Conservation (phyloP, 1,140 invertebrate species). For the Ceratina japonica region DNA sequence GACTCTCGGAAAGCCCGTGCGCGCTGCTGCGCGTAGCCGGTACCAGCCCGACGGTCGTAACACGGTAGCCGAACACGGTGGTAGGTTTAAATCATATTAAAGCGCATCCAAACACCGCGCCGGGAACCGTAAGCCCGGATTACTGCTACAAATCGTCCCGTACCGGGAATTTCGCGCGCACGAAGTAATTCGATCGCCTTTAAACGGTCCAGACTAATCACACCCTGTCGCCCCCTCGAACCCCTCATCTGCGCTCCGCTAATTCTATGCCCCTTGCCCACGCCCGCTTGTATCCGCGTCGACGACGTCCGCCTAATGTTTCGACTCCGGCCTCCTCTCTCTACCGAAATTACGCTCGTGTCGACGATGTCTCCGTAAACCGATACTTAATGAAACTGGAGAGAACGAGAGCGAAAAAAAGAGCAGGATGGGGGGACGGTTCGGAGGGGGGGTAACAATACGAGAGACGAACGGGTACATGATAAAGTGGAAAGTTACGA, state of each 20-base stretch:
- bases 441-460: background rate
- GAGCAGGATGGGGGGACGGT: too few relatives aligned
- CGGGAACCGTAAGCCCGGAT: constrained; percentile 56
- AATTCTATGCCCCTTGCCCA: background rate
- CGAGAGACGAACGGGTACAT: constrained; percentile 31
- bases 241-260: background rate
- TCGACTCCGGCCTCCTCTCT: too few relatives aligned
- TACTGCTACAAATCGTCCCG: constrained; percentile 51
- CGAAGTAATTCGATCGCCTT: constrained; percentile 53
- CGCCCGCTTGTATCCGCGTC: background rate
- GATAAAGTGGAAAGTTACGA: constrained; percentile 65
- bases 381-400: too few relatives aligned
- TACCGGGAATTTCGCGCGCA: constrained; percentile 45
- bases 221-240: background rate
- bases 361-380: too few relatives aligned
- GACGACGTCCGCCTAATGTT: too few relatives aligned
- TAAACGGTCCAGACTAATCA: constrained; percentile 30
- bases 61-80: constrained; percentile 59
- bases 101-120: constrained; percentile 55
- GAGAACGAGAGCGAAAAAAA: too few relatives aligned
- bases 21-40: constrained; percentile 6
- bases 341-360: too few relatives aligned
- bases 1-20: constrained; percentile 43
- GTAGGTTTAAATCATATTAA: constrained; percentile 67
- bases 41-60: constrained; percentile 53